A percentile compares a stretch with the other conserved stretches of the same genome.
These are phyloP conservation scores for Phoeniculus purpureus DNA, from an alignment of 2,797 vertebrate species.

Conservation along the genomic window DNA sequence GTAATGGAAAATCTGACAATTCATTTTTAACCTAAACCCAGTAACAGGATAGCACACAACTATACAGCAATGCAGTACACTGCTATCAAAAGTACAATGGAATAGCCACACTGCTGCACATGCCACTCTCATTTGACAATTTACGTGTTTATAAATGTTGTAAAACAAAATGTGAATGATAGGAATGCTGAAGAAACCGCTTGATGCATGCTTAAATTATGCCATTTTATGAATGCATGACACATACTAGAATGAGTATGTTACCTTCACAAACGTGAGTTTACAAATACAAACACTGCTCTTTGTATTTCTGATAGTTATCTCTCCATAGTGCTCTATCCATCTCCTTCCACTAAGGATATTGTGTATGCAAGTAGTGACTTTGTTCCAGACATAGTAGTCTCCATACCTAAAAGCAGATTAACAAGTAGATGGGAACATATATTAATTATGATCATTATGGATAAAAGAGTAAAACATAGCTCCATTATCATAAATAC, in stretches of 20 bases:
- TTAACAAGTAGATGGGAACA: slow-evolving; percentile 22
- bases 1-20: neutral
- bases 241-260: neutral
- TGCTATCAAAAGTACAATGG: neutral
- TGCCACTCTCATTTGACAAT: neutral
- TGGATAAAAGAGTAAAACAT: neutral
- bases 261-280: slow-evolving; percentile 97
- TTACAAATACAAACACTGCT: slow-evolving; percentile 95
- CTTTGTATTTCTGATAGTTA: slow-evolving; percentile 95
- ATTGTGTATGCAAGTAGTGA: slow-evolving; percentile 99
- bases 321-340: slow-evolving; percentile 99
- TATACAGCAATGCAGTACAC: neutral
- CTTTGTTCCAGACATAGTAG: slow-evolving; percentile 99
- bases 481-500: neutral
- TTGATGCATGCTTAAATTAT: neutral
- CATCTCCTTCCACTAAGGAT: slow-evolving; percentile 96
- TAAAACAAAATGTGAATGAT: neutral
- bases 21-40: neutral
- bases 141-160: neutral
- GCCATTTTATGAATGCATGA: neutral
- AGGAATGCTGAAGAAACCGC: neutral
- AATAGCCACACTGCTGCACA: neutral
- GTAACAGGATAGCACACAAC: neutral
- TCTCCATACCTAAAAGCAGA: slow-evolving; percentile 87
- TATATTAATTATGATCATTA: neutral